A percentile compares a stretch with the other conserved stretches of the same genome.
Conservation (phyloP, 1,140 invertebrate species). For the Drosophila quadrilineata region DNA sequence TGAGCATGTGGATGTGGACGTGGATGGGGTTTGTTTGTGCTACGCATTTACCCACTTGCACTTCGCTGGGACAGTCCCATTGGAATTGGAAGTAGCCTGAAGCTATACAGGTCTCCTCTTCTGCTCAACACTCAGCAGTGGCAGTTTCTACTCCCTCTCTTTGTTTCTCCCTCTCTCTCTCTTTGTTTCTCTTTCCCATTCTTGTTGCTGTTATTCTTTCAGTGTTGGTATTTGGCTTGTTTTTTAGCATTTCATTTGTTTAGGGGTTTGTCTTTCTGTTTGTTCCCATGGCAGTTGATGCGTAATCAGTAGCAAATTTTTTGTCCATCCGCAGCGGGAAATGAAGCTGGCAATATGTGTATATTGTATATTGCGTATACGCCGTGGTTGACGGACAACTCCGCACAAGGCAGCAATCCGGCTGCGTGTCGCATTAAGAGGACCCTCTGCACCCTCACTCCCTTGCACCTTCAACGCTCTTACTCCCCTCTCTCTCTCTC, state of each 20-base stretch:
- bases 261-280: background rate
- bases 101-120: background rate
- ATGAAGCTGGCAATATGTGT: too few species aligned
- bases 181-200: slow-evolving; percentile 39
- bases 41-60: slow-evolving; percentile 2
- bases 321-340: slow-evolving; percentile 30
- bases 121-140: too few species aligned
- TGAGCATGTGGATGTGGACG: too few species aligned
- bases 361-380: slow-evolving; percentile 40
- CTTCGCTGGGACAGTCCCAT: slow-evolving; percentile 18
- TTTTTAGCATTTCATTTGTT: too few species aligned
- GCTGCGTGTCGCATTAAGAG: slow-evolving; percentile 62
- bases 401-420: too few species aligned
- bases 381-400: slow-evolving; percentile 71
- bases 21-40: background rate
- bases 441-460: slow-evolving; percentile 16
- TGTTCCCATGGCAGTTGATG: slow-evolving; percentile 55
- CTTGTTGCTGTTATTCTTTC: slow-evolving; percentile 1
- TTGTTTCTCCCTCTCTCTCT: slow-evolving; percentile 28
- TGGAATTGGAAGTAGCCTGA: slow-evolving; percentile 56
- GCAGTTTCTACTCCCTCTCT: too few species aligned
- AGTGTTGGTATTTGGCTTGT: background rate
- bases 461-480: too few species aligned
- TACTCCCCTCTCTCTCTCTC: slow-evolving; percentile 31
- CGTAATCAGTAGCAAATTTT: slow-evolving; percentile 66